Evolutionary conservation across 2,797 vertebrate genomes (phyloP).

Genomic region (Acanthurus tractus): DNA sequence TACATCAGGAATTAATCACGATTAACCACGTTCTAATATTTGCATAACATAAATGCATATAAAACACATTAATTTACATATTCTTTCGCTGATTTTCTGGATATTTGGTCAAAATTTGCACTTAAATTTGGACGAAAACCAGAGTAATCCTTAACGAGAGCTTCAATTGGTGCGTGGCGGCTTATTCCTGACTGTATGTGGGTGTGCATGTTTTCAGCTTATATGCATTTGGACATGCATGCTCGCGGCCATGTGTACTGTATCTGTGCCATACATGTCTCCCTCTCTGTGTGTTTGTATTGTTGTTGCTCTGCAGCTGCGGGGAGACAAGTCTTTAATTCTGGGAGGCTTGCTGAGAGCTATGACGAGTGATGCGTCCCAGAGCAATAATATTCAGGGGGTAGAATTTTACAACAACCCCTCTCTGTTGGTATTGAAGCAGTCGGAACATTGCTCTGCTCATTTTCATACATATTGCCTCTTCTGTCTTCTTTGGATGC

Average conservation of each 20-base stretch:
- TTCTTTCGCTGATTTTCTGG: neutral
- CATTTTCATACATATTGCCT: slow-evolving; percentile 84
- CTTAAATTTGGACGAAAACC: neutral
- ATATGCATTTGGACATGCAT: neutral
- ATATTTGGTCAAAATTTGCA: neutral
- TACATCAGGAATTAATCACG: too few species aligned
- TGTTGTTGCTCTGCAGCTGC: slow-evolving; percentile 47
- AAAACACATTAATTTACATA: neutral
- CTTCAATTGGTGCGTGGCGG: neutral
- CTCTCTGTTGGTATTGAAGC: slow-evolving; percentile 58
- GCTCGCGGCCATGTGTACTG: slow-evolving; percentile 11
- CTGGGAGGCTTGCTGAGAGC: slow-evolving; percentile 54
- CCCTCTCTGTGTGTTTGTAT: slow-evolving; percentile 15
- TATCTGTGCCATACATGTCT: slow-evolving; percentile 3
- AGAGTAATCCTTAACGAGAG: neutral
- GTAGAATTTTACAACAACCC: slow-evolving; percentile 62
- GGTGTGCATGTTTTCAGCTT: neutral
- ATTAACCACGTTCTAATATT: neutral
- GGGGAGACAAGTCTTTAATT: slow-evolving; percentile 55
- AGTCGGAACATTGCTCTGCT: slow-evolving; percentile 66
- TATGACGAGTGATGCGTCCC: slow-evolving; percentile 61
- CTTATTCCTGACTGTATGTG: neutral
- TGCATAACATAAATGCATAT: neutral
- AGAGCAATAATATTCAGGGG: slow-evolving; percentile 68
- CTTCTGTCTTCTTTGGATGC: slow-evolving; percentile 74